Evolutionary conservation across 2,113 vertebrate genomes (phyloP), one percentile per base, ranked within the genome.

Genomic region (Oplegnathus fasciatus): DNA sequence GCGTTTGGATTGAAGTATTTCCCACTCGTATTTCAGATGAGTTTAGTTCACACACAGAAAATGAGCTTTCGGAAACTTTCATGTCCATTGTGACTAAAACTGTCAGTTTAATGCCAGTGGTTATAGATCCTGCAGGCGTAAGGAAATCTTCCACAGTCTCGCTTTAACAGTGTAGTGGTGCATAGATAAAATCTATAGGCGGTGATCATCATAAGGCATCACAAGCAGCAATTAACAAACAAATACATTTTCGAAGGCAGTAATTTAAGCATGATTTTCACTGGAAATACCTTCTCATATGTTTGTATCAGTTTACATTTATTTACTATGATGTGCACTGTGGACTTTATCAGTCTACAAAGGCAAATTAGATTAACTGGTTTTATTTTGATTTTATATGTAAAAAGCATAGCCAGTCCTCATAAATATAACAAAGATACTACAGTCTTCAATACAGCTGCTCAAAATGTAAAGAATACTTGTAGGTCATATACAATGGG

Each of bases 1-100:
- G 24, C 20, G 50, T 80, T 84, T 73, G 64, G 48, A 78, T 78
- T 77, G 78, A 84, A 89, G 54, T 48, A 72, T 83, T 83, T 81
- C 78, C 70, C 76, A 72, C 64, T 85, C 5, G 15, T 70, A n/a
- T 61, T 62, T 50, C 55, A 75, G 77, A 86, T 68, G 75, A 76
- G 66, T 74, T 67, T 46, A 50, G 44, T 44, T 70, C 52, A 30
- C 13, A 14, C 66, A 10, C 58, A 77, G 71, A 82, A 81, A 85
- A 86, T 75, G 14, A 76, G 58, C 48, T 67, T 67, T 75, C 55
- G 55, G 74, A 80, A 75, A 69, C 67, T 28, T 83, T 67, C 13
- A 10, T 62, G 65, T 77, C 37, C 64, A 11, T 18, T 78, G 78
- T 82, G 70, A 50, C 40, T 48, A 9, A 42, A 58, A 24, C 46